Evolutionary conservation across 2,888 invertebrate genomes (phyloP).

Genomic region (Drosophila subsilvestris): DNA sequence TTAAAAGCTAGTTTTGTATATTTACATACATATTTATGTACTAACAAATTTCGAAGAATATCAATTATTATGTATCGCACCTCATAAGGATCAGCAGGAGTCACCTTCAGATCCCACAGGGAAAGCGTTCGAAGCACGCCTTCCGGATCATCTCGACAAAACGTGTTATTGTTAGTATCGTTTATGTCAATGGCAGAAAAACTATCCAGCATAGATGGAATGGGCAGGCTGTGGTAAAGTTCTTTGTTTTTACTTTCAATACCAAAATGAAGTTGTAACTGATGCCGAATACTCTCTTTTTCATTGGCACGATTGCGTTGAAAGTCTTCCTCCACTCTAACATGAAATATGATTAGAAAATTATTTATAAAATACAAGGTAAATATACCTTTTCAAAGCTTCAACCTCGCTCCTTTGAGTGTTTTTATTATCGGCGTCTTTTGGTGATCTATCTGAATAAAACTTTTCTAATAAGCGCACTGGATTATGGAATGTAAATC

Average conservation of each 20-base stretch:
- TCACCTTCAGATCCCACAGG: conserved; percentile 34
- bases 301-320: conserved; percentile 92
- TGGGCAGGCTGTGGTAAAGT: conserved; percentile 86
- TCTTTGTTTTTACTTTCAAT: conserved; percentile 84
- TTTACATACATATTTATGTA: background rate
- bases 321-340: conserved; percentile 92
- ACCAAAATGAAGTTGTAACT: conserved; percentile 86
- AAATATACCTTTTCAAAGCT: conserved; percentile 88
- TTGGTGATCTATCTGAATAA: conserved; percentile 90
- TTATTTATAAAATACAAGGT: background rate
- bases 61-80: conserved; percentile 1
- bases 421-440: conserved; percentile 91
- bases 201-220: conserved; percentile 38
- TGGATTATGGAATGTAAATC: conserved; percentile 93
- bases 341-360: conserved; percentile 7
- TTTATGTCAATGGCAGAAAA: conserved; percentile 42
- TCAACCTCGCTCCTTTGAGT: conserved; percentile 91
- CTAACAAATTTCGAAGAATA: background rate
- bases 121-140: conserved; percentile 86
- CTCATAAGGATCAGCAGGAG: background rate
- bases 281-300: conserved; percentile 90
- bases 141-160: conserved; percentile 88
- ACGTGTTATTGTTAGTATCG: conserved; percentile 53
- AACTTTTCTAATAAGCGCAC: conserved; percentile 91
- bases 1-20: background rate